Conservation (phyloP, 2,113 vertebrate species). For the Geococcyx californianus region DNA sequence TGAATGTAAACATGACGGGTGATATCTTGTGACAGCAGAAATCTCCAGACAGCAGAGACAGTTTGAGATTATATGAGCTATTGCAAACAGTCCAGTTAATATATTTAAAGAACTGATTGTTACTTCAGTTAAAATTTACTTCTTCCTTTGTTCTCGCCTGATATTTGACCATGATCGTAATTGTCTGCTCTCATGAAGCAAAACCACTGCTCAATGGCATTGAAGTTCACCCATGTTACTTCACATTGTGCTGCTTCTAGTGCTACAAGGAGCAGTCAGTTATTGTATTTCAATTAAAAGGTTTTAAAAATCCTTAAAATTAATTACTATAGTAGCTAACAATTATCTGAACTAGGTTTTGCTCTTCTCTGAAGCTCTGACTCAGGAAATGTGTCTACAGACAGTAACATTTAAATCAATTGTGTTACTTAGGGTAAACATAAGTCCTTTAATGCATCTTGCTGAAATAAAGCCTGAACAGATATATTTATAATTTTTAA, state of each 20-base stretch:
- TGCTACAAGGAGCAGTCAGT: background rate
- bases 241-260: background rate
- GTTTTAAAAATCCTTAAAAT: background rate
- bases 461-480: background rate
- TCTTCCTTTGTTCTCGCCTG: background rate
- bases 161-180: accelerated
- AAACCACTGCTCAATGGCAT: background rate
- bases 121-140: background rate
- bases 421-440: background rate
- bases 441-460: background rate
- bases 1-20: background rate
- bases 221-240: background rate
- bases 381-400: background rate
- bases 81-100: background rate
- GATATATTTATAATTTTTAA: background rate
- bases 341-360: background rate
- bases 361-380: background rate
- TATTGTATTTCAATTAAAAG: background rate
- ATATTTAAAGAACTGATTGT: background rate
- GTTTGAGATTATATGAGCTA: background rate
- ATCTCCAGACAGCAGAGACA: background rate
- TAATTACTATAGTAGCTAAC: background rate
- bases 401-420: background rate
- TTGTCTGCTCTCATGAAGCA: background rate
- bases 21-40: background rate